Conservation (phyloP, 2,113 vertebrate species). For the Corydoras maculifer region DNA sequence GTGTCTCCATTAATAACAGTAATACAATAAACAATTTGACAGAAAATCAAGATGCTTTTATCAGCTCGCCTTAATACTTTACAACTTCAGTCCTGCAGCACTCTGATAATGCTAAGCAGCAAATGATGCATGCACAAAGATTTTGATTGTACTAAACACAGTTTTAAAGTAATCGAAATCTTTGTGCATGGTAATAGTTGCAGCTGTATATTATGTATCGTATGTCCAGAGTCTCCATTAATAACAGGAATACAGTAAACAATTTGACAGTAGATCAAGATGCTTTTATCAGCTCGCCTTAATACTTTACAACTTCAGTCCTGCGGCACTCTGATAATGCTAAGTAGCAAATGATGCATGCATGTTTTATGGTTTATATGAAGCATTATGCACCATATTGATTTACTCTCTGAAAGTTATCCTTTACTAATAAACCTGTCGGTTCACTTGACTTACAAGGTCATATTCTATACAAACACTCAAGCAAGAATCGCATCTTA, state of each 20-base stretch:
- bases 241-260: neutral
- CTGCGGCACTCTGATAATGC: slow-evolving; percentile 4
- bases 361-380: slow-evolving; percentile 24
- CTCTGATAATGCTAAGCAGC: slow-evolving; percentile 3
- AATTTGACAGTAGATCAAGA: slow-evolving; percentile 6
- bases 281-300: neutral
- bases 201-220: too few species aligned
- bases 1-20: neutral
- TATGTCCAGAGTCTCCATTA: neutral
- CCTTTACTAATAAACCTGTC: slow-evolving; percentile 35
- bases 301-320: neutral
- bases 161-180: too few species aligned
- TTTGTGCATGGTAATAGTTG: too few species aligned
- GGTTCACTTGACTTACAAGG: slow-evolving; percentile 27
- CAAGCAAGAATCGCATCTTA: slow-evolving; percentile 26
- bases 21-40: neutral
- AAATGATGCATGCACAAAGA: slow-evolving; percentile 14
- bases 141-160: too few species aligned
- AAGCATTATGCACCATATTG: slow-evolving; percentile 22
- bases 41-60: slow-evolving; percentile 6
- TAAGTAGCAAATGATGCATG: slow-evolving; percentile 8
- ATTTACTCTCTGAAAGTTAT: slow-evolving; percentile 31
- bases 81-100: neutral
- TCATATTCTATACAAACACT: slow-evolving; percentile 16
- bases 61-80: neutral